A percentile compares a stretch with the other conserved stretches of the same genome.
These are phyloP conservation scores for Echinometra lucunter DNA, from an alignment of 53 echinoderm and acorn worm species.

Conservation along the genomic window DNA sequence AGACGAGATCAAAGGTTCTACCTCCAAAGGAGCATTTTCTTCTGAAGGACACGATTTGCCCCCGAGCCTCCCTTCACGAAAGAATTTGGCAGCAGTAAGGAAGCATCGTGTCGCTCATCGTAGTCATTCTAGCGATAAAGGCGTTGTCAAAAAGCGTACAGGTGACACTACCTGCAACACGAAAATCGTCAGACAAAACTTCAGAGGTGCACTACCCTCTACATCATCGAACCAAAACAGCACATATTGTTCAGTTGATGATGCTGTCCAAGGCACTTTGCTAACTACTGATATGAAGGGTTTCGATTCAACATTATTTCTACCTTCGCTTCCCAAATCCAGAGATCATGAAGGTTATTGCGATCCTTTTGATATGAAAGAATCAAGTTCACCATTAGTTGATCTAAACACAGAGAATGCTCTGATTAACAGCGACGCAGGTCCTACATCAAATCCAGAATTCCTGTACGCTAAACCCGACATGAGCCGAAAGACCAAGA, in stretches of 20 bases:
- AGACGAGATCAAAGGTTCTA: not conserved
- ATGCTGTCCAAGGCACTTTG: not conserved
- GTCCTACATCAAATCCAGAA: not conserved
- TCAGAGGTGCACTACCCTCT: not conserved
- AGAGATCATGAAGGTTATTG: not conserved
- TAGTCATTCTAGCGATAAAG: no score
- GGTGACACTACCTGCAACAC: not conserved
- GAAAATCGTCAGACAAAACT: not conserved
- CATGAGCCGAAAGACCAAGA: conserved; percentile 23
- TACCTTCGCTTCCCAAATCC: not conserved
- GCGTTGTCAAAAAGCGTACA: no score
- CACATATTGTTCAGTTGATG: conserved; percentile 28
- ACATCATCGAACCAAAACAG: not conserved
- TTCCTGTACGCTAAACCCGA: not conserved
- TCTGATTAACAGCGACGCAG: not conserved
- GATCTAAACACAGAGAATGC: not conserved
- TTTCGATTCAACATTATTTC: not conserved
- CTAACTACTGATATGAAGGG: not conserved
- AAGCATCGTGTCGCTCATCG: not conserved
- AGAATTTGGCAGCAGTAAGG: not conserved
- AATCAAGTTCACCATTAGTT: not conserved
- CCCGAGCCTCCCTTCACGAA: not conserved
- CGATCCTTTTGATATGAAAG: not conserved
- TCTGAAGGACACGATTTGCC: not conserved
- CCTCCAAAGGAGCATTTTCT: not conserved